A percentile compares a stretch with the other conserved stretches of the same genome.
Evolutionary conservation across 2,113 vertebrate species (phyloP).

Genomic region (Scomber scombrus): DNA sequence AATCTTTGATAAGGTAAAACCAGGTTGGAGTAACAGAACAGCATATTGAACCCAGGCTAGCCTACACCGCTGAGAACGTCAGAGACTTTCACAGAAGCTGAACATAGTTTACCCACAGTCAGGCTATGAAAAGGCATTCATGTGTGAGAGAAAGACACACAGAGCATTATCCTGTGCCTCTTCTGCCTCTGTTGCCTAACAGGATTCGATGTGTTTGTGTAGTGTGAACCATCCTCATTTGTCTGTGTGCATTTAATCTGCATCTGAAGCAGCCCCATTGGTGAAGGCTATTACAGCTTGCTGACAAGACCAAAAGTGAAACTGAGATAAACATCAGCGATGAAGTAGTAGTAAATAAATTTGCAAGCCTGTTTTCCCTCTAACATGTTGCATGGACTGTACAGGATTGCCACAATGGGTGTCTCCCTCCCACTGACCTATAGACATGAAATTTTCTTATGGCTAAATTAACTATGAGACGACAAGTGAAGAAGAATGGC

Average conservation of each 20-base stretch:
- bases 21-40: conserved; percentile 38
- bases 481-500: conserved; percentile 10
- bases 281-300: conserved; percentile 34
- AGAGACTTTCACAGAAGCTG: conserved; percentile 27
- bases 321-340: conserved; percentile 48
- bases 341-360: conserved; percentile 30
- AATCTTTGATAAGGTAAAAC: conserved; percentile 40
- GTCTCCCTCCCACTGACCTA: conserved; percentile 13
- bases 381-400: background rate
- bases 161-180: conserved; percentile 27
- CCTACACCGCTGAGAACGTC: conserved; percentile 36
- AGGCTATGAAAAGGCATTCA: conserved; percentile 16
- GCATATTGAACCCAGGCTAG: conserved; percentile 14
- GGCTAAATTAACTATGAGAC: background rate
- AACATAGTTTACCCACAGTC: conserved; percentile 13
- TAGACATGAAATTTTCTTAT: conserved; percentile 5
- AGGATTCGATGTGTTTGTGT: conserved; percentile 39
- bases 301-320: conserved; percentile 34
- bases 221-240: conserved; percentile 40
- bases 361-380: background rate
- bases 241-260: conserved; percentile 46
- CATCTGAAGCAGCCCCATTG: conserved; percentile 38
- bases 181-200: conserved; percentile 41
- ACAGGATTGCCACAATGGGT: background rate
- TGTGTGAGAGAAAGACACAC: conserved; percentile 33